Conservation (phyloP, 2,888 invertebrate genomes). For the Periphyllus acericola region DNA sequence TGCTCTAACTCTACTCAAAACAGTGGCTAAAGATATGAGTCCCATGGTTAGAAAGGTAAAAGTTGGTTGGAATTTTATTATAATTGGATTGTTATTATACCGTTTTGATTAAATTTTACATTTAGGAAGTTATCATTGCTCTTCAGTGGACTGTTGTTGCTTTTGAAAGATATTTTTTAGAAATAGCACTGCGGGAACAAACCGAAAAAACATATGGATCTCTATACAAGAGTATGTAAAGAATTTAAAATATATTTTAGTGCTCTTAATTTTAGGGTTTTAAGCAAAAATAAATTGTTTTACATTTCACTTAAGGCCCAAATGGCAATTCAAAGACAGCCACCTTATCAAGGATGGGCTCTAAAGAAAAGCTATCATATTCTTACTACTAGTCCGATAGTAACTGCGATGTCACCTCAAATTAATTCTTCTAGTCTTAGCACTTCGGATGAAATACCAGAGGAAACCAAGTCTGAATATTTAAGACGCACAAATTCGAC, state of each 20-base stretch:
- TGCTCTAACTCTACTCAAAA: constrained; percentile 85
- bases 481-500: constrained; percentile 54
- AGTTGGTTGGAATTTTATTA: neutral
- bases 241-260: neutral
- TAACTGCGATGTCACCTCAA: constrained; percentile 30
- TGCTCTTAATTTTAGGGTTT: neutral
- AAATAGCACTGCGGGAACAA: constrained; percentile 75
- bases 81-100: neutral
- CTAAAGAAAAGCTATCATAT: constrained; percentile 21
- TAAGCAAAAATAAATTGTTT: neutral
- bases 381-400: constrained; percentile 23
- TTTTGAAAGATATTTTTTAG: constrained; percentile 88
- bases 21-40: constrained; percentile 84
- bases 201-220: constrained; percentile 64
- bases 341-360: constrained; percentile 14
- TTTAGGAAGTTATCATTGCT: constrained; percentile 84
- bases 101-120: constrained; percentile 53
- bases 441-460: constrained; percentile 44
- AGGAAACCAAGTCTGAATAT: constrained; percentile 44
- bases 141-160: constrained; percentile 85
- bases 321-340: constrained; percentile 34
- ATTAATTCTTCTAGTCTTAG: constrained; percentile 5
- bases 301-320: constrained; percentile 17
- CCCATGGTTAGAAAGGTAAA: constrained; percentile 81
- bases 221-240: constrained; percentile 49